These are phyloP conservation scores for Apodemus agrarius DNA, from an alignment of 2,797 vertebrate species.

Conservation along the genomic window DNA sequence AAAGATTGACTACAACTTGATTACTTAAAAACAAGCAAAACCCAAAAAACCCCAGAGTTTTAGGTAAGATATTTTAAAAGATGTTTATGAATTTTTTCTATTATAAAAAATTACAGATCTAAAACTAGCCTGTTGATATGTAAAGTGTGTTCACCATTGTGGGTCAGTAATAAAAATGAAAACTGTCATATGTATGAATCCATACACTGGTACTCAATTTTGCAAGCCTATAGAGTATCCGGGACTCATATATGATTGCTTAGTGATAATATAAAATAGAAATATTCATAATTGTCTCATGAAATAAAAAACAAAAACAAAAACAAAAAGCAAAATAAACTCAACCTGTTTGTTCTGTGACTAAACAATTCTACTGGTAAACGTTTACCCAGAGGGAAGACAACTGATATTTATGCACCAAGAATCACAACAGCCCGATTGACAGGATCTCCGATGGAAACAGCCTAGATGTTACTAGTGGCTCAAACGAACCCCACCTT, in stretches of 20 bases:
- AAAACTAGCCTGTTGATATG: neutral
- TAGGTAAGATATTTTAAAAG: neutral
- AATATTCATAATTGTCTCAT: neutral
- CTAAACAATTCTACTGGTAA: neutral
- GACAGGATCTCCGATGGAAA: neutral
- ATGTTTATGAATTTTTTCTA: neutral
- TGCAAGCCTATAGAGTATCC: neutral
- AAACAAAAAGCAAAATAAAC: neutral
- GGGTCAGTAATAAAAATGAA: neutral
- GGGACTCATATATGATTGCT: neutral
- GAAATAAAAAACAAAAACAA: neutral
- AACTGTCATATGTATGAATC: neutral
- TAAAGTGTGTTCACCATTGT: neutral
- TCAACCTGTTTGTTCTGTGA: neutral
- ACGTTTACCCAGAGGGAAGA: neutral
- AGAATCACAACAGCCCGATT: neutral
- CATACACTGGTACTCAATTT: neutral
- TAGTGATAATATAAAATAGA: neutral
- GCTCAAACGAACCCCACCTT: neutral
- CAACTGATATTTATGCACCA: neutral
- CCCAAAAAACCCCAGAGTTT: neutral
- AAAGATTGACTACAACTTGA: neutral
- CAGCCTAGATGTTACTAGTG: neutral
- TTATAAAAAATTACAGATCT: neutral
- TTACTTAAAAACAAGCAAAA: neutral